phyloP scores from a whole-genome alignment of 2,113 vertebrate species.

The Epinephelus fuscoguttatus region DNA sequence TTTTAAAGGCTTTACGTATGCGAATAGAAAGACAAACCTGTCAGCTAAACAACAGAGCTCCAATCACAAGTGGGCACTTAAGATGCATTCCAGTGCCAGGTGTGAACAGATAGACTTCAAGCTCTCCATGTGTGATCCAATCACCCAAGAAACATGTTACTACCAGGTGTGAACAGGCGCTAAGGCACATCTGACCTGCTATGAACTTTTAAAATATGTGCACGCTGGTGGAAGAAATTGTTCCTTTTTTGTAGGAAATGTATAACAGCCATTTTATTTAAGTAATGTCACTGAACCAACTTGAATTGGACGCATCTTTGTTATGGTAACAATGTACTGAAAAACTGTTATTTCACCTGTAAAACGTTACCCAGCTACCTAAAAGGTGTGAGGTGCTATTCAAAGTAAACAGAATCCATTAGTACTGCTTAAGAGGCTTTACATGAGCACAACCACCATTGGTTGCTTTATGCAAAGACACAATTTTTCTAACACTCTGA shows the following conservation, averaged over 20 bases:
- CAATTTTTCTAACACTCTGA: not conserved
- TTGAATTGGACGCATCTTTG: constrained; percentile 30
- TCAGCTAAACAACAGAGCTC: too few species aligned
- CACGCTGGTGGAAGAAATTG: constrained; percentile 15
- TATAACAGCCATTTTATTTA: constrained; percentile 1
- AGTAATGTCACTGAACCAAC: constrained; percentile 1
- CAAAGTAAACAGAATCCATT: not conserved
- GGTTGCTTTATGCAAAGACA: not conserved
- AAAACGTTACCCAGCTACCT: not conserved
- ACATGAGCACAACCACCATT: not conserved
- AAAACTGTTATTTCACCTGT: not conserved
- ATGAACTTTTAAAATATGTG: not conserved
- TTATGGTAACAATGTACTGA: not conserved
- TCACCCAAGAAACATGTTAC: too few species aligned
- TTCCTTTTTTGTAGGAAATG: constrained; percentile 1
- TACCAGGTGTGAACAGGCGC: too few species aligned
- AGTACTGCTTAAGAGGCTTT: not conserved
- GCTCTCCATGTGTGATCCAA: too few species aligned
- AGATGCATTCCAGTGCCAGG: too few species aligned
- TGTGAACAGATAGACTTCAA: too few species aligned
- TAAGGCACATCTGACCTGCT: constrained; percentile 20
- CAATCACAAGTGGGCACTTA: too few species aligned
- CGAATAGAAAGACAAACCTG: too few species aligned
- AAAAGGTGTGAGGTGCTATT: not conserved
- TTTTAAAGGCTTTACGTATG: too few species aligned